Evolutionary conservation across 2,113 vertebrate genomes (phyloP).

Genomic region (Pollachius pollachius): DNA sequence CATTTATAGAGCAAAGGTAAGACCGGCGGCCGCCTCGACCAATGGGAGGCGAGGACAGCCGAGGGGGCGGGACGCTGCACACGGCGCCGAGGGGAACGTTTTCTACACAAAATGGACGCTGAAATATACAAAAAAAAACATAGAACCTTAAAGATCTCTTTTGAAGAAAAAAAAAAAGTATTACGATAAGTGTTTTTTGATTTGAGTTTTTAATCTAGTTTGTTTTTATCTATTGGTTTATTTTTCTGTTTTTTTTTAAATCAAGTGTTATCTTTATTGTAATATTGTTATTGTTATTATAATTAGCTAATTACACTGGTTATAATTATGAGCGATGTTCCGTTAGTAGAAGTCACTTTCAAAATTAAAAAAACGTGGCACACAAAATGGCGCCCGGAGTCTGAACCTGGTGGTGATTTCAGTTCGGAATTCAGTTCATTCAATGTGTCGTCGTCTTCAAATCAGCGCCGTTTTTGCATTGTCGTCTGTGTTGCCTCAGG

Average conservation of each 20-base stretch:
- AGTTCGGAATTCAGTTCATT: too few relatives aligned
- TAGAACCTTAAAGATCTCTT: constrained; percentile 78
- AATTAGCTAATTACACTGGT: constrained; percentile 78
- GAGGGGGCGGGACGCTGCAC: constrained; percentile 26
- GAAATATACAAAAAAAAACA: constrained; percentile 59
- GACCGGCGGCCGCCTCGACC: constrained; percentile 49
- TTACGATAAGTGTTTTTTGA: constrained; percentile 75
- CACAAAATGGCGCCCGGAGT: constrained; percentile 66
- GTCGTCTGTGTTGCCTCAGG: too few relatives aligned
- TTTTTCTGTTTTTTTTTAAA: constrained; percentile 57
- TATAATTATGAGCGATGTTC: constrained; percentile 77
- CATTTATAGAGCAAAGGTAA: constrained; percentile 75
- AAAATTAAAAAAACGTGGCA: constrained; percentile 74
- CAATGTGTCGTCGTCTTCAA: too few relatives aligned
- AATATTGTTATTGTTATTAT: constrained; percentile 83
- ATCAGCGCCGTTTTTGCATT: too few relatives aligned
- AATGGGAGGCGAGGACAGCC: constrained; percentile 22
- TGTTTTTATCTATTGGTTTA: constrained; percentile 45
- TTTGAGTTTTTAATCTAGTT: constrained; percentile 75
- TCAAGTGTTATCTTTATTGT: constrained; percentile 80
- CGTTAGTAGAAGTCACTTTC: constrained; percentile 77
- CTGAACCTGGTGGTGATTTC: constrained; percentile 50
- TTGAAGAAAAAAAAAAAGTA: constrained; percentile 69
- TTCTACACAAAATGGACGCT: constrained; percentile 66
- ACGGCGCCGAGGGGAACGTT: constrained; percentile 47